phyloP scores from a whole-genome alignment of 2,797 vertebrate genomes.

The Schizopygopsis pylzovi region DNA sequence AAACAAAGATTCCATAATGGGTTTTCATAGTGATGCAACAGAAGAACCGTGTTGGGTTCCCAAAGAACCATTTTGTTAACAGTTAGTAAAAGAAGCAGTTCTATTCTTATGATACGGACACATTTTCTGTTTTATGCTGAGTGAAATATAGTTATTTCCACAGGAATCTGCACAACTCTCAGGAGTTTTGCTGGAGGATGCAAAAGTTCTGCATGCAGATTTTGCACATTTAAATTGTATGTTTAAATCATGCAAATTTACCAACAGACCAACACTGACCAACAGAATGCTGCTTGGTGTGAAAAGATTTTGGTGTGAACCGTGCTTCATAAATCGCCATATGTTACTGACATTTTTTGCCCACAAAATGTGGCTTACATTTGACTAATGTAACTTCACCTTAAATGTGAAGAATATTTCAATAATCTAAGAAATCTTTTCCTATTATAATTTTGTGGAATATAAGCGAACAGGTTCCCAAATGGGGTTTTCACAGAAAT shows the following conservation, averaged over 20 bases:
- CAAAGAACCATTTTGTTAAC: neutral
- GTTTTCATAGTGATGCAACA: neutral
- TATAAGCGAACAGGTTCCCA: neutral
- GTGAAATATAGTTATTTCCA: neutral
- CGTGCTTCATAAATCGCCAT: too few relatives aligned
- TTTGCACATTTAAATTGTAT: neutral
- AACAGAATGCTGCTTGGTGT: neutral
- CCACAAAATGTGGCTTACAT: too few relatives aligned
- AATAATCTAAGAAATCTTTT: too few relatives aligned
- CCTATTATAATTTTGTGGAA: neutral
- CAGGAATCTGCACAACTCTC: neutral
- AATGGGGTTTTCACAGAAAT: neutral
- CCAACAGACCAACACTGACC: too few relatives aligned
- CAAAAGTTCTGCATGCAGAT: neutral
- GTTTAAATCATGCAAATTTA: neutral
- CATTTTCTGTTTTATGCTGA: too few relatives aligned
- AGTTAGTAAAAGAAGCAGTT: neutral
- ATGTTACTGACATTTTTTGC: too few relatives aligned
- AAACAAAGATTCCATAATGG: neutral
- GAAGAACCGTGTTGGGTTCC: neutral
- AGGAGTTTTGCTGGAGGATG: neutral
- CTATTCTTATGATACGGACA: neutral
- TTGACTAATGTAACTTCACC: too few relatives aligned
- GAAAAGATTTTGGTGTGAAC: neutral
- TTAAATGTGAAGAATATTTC: too few relatives aligned